Percentiles rank a stretch among this genome's conserved stretches.
phyloP scores from a whole-genome alignment of 92 coral and sea anemone genomes.

The Phenganax subtilis region DNA sequence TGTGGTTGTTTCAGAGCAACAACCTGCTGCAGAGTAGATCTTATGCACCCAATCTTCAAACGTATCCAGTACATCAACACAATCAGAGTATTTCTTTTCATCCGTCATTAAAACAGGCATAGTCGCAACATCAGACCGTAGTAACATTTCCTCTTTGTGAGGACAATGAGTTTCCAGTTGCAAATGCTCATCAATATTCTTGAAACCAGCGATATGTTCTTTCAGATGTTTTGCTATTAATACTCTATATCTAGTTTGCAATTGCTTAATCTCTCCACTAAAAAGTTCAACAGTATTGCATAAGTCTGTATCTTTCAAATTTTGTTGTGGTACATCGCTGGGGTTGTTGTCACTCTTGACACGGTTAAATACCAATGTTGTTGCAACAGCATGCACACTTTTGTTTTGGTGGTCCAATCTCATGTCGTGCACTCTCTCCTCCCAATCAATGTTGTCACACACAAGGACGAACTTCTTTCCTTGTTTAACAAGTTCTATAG shows the following conservation, averaged over 20 bases:
- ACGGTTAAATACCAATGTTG: constrained; percentile 4
- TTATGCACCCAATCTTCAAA: constrained; percentile 3
- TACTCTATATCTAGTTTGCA: neutral
- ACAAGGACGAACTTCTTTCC: constrained; percentile 24
- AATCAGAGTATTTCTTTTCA: neutral
- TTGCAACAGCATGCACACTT: neutral
- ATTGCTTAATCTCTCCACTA: neutral
- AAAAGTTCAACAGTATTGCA: neutral
- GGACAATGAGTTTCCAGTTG: neutral
- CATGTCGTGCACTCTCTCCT: neutral
- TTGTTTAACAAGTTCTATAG: neutral
- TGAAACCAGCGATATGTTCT: neutral
- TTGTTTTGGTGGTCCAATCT: neutral
- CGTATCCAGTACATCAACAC: constrained; percentile 3
- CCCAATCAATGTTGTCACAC: neutral
- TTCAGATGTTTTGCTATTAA: neutral
- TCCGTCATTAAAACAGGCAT: neutral
- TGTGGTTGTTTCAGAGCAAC: neutral
- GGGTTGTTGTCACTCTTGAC: constrained; percentile 3
- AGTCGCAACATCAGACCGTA: neutral
- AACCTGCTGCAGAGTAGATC: neutral
- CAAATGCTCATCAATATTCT: neutral
- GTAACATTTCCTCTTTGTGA: neutral
- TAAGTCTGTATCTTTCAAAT: no score
- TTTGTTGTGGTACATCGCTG: neutral